Base-by-base conservation (phyloP, 2,888 invertebrate species). In the Lampropteryx suffumata region DNA sequence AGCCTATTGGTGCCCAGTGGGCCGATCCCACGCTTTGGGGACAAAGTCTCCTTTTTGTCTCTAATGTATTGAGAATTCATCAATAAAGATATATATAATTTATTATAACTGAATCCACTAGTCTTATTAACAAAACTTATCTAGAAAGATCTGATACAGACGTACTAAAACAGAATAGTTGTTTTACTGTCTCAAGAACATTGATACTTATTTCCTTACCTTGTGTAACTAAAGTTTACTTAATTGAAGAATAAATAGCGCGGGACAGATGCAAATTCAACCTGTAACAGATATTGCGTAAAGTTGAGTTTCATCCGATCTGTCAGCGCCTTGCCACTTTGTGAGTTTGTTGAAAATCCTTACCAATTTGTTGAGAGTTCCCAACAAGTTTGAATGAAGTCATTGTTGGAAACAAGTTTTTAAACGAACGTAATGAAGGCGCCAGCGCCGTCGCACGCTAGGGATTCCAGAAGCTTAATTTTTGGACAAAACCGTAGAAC, bases 1-100 rank as follows among this genome's bases (percentile, higher is more conserved):
- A 44, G 55, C 55, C 64, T 66, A 72, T 67, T 70, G 67, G 63
- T 60, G 68, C 59, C 60, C 57, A 56, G 57, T 57, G 53, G 55
- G 61, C 47, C 54, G 45, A 44, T 17, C 50, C 34, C 41, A 33
- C 36, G 37, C 44, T 36, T 48, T 36, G 9, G 49, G 61, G 47
- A 53, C 51, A 51, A 56, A 57, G 51, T 62, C 55, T 62, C 55
- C 59, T 52, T 56, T 70, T 61, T 62, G 62, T 63, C 67, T 68
- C 62, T 55, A 61, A 56, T 61, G 29, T 55, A 55, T 24, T 24
- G 7, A 7, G 24, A 7, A 24, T 24, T 24, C 24, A 24, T 54
- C 33, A 12, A 21, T 29, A 17, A 28, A 6, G 7, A 32, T 32
- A 13, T 13, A 34, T 10, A 34, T 21, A 1, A 33, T 33, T 33